Evolutionary conservation across 2,888 invertebrate species (phyloP).

Genomic region (Archips xylosteana): DNA sequence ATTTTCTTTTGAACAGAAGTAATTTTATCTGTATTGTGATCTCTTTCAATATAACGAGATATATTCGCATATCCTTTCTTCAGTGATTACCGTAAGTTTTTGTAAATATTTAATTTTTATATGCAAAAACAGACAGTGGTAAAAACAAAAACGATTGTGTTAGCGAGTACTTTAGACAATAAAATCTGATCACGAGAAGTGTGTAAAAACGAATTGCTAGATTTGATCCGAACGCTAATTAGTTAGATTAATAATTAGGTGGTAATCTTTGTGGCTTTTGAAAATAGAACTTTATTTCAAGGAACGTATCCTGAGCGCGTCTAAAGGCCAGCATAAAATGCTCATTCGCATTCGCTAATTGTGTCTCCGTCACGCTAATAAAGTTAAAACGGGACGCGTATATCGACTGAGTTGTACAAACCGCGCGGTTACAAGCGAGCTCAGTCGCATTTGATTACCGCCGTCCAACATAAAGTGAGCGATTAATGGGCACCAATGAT

Average conservation of each 20-base stretch:
- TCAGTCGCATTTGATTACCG: constrained; percentile 25
- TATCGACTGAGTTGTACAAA: not conserved
- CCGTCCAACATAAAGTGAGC: constrained; percentile 23
- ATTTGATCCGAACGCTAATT: too few species aligned
- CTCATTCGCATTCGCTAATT: not conserved
- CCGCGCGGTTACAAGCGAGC: constrained; percentile 10
- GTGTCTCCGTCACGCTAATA: not conserved
- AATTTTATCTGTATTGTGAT: not conserved
- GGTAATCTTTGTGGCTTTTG: not conserved
- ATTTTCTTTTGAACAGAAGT: constrained; percentile 13
- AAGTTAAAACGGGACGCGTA: not conserved
- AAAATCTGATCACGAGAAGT: too few species aligned
- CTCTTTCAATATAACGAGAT: not conserved
- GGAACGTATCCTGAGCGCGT: not conserved
- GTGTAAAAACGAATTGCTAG: too few species aligned
- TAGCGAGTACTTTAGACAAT: too few species aligned
- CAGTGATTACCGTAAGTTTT: too few species aligned
- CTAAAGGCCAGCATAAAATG: not conserved
- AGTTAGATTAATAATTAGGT: not conserved
- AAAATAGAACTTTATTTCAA: constrained; percentile 20
- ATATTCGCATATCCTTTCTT: too few species aligned
- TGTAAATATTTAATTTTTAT: too few species aligned
- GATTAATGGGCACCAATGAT: constrained; percentile 34
- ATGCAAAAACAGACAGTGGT: too few species aligned
- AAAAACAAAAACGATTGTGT: too few species aligned